A percentile compares a stretch with the other conserved stretches of the same genome.
phyloP scores from a whole-genome alignment of 2,888 invertebrate genomes.

The Drosophila multiciliata region DNA sequence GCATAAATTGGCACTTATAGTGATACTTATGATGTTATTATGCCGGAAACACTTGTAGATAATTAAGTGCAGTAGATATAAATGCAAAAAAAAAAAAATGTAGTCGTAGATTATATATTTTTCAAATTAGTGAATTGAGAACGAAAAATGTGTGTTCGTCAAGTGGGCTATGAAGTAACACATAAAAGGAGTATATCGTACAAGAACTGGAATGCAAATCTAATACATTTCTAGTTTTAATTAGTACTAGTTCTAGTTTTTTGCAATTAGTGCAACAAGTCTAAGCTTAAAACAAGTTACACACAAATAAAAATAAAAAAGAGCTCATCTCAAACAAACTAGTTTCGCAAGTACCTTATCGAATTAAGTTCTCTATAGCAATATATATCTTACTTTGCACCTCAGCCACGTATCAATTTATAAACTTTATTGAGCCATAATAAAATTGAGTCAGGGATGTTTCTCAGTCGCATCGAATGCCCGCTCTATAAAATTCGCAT shows the following conservation, averaged over 20 bases:
- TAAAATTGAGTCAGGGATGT: constrained; percentile 30
- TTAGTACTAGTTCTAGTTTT: constrained; percentile 19
- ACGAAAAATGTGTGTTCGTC: not conserved
- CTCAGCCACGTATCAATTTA: constrained; percentile 25
- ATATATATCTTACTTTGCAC: constrained; percentile 35
- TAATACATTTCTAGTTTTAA: constrained; percentile 12
- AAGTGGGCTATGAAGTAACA: constrained; percentile 3
- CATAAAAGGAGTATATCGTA: constrained; percentile 24
- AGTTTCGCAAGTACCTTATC: constrained; percentile 29
- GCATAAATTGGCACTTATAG: constrained; percentile 24
- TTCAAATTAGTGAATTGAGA: constrained; percentile 4
- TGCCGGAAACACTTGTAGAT: constrained; percentile 64
- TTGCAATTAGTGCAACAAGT: constrained; percentile 10
- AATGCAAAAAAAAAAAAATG: not conserved
- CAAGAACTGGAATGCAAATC: constrained; percentile 51
- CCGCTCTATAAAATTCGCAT: constrained; percentile 19
- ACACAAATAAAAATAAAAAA: constrained; percentile 35
- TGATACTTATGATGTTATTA: constrained; percentile 46
- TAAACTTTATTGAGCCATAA: constrained; percentile 34
- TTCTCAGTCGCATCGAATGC: not conserved
- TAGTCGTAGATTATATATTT: constrained; percentile 5
- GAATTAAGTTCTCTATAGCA: constrained; percentile 14
- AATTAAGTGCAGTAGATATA: constrained; percentile 52
- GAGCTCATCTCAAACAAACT: constrained; percentile 51
- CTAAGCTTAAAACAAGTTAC: constrained; percentile 37